Evolutionary conservation across 2,113 vertebrate species (phyloP).

Genomic region (Suncus etruscus): DNA sequence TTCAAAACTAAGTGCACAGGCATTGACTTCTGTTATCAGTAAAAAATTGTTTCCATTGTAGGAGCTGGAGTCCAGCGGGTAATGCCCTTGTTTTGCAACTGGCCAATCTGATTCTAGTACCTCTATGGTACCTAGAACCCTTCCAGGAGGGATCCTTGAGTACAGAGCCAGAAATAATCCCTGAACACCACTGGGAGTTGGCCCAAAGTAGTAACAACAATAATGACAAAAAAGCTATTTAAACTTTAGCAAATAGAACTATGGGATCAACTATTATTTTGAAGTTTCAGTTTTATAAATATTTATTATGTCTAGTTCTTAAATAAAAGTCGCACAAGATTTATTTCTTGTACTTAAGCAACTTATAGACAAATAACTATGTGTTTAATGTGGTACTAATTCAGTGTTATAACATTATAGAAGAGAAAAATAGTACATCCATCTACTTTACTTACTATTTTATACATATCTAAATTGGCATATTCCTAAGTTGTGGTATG

Average conservation of each 20-base stretch:
- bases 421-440: not conserved
- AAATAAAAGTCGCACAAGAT: slow-evolving; percentile 17
- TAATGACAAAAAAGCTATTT: too few relatives aligned
- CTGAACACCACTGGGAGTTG: too few relatives aligned
- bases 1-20: not conserved
- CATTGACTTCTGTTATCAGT: not conserved
- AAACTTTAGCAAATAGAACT: not conserved
- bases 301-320: slow-evolving; percentile 24
- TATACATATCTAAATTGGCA: not conserved
- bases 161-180: too few relatives aligned
- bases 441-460: not conserved
- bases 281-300: not conserved
- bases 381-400: not conserved
- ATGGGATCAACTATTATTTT: not conserved
- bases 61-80: too few relatives aligned
- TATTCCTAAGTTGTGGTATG: not conserved
- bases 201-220: too few relatives aligned
- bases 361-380: slow-evolving; percentile 6
- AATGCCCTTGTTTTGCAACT: too few relatives aligned
- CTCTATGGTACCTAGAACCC: too few relatives aligned
- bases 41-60: not conserved
- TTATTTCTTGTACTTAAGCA: slow-evolving; percentile 18
- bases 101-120: too few relatives aligned
- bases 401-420: not conserved
- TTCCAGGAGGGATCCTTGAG: too few relatives aligned